Conservation (phyloP, 2,888 invertebrate species). For the Idaea dimidiata region DNA sequence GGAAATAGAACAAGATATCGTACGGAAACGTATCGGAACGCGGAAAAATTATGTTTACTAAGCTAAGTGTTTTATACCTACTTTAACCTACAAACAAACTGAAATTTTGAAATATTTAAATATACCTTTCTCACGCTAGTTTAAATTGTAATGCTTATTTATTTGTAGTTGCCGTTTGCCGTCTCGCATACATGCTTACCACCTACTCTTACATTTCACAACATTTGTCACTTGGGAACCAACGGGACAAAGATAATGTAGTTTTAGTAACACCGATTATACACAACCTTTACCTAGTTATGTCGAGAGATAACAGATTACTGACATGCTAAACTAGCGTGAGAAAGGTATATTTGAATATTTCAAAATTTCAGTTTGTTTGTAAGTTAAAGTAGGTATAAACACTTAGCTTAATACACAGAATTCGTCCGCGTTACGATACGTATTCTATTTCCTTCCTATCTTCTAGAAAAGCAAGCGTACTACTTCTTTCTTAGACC, state of each 20-base stretch:
- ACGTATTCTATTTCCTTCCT: too few species aligned
- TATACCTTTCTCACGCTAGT: constrained; percentile 21
- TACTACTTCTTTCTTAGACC: too few species aligned
- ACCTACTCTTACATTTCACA: constrained; percentile 14
- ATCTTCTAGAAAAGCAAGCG: too few species aligned
- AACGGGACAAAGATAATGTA: constrained; percentile 18
- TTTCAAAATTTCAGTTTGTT: constrained; percentile 16
- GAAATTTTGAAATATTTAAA: constrained; percentile 21
- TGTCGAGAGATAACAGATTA: constrained; percentile 22
- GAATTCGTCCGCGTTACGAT: too few species aligned
- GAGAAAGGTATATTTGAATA: constrained; percentile 21
- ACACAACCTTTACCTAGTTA: constrained; percentile 22
- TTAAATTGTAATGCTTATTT: not conserved
- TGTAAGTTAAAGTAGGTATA: not conserved
- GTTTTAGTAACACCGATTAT: constrained; percentile 21
- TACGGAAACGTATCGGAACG: too few species aligned
- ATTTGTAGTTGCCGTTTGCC: too few species aligned
- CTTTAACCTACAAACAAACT: not conserved
- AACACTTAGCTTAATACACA: too few species aligned
- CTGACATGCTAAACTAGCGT: constrained; percentile 15
- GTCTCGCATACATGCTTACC: not conserved
- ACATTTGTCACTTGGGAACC: constrained; percentile 28
- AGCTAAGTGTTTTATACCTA: too few species aligned
- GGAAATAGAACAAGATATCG: too few species aligned
- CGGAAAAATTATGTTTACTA: too few species aligned